Base-by-base conservation (phyloP, 2,888 invertebrate species). In the Ophion ventricosus region DNA sequence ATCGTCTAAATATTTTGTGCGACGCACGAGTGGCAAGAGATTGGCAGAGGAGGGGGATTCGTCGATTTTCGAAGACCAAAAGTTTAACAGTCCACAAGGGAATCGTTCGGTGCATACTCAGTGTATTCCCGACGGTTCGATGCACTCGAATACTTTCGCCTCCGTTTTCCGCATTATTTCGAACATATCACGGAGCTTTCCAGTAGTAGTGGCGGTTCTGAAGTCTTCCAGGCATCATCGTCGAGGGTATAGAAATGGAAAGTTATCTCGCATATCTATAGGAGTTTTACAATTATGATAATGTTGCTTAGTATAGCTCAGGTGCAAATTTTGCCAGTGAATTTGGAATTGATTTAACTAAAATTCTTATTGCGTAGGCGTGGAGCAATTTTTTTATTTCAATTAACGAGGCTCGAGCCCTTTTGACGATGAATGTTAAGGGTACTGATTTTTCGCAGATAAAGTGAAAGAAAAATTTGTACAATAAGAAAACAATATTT, bases 21-120 rank as follows among this genome's bases (percentile, higher is more conserved):
- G n/a, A n/a, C 8, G n/a, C 56, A 70, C 40, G 66, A 35, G 61
- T 49, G 57, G 49, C 63, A 43, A 23, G 76, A 29, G 49, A 73
- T 61, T 73, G 80, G 79, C 82, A 73, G 66, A 72, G 74, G 40
- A 10, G 11, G 49, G 49, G 49, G 14, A 1, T 79, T 82, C 70
- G 84, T 82, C 79, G 82, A 84, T 84, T 80, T 84, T 63, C 72
- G 35, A 35, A 84, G 79, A 66, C 79, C 73, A 75, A 76, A 43
- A 56, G 66, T 76, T 23, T 56, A 73, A 79, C 79, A 70, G 57
- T 76, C 67, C 84, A 84, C 72, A 35, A 76, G 82, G 82, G 84
- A 82, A 79, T 82, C 67, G 79, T 79, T 72, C 72, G 25, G 54
- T 73, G 25, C 56, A 73, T 76, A 76, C 76, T 78, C 49, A 76